Conservation (phyloP, 92 coral and sea anemone species). For the Galaxea fascicularis region DNA sequence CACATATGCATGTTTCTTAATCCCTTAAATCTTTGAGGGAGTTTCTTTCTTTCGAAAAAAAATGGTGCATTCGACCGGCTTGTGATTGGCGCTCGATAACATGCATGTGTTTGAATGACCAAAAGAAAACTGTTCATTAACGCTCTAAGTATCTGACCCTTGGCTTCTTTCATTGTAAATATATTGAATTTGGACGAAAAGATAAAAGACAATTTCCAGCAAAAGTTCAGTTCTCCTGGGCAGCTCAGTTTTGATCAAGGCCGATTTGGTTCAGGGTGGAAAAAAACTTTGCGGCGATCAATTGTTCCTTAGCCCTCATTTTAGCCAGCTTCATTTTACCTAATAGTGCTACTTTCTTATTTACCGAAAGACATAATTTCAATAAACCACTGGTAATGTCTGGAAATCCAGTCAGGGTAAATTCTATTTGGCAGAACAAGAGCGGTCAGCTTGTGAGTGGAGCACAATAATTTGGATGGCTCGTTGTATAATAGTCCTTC, state of each 20-base stretch:
- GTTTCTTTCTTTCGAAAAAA: not conserved
- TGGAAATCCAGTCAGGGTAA: no score
- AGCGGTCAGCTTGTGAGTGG: no score
- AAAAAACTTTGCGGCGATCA: slow-evolving; percentile 1
- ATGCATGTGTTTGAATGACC: slow-evolving; percentile 4
- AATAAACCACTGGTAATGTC: not conserved
- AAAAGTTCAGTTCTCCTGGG: not conserved
- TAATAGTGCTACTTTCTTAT: not conserved
- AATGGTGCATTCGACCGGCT: not conserved
- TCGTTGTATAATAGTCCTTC: no score
- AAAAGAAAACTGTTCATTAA: not conserved
- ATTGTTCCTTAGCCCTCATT: slow-evolving; percentile 1
- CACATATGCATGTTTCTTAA: not conserved
- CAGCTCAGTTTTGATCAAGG: not conserved
- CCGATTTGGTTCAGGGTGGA: not conserved
- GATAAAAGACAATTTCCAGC: not conserved
- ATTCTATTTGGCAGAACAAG: no score
- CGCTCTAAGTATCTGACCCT: no score
- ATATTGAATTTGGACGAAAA: not conserved
- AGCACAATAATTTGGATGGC: no score
- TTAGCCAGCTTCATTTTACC: not conserved
- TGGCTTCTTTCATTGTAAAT: not conserved
- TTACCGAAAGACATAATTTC: not conserved
- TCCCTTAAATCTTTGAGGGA: not conserved
- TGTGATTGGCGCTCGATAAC: slow-evolving; percentile 2